These are phyloP conservation scores for Telmatochromis sp. DNA, from an alignment of 2,113 vertebrate species.

Conservation along the genomic window DNA sequence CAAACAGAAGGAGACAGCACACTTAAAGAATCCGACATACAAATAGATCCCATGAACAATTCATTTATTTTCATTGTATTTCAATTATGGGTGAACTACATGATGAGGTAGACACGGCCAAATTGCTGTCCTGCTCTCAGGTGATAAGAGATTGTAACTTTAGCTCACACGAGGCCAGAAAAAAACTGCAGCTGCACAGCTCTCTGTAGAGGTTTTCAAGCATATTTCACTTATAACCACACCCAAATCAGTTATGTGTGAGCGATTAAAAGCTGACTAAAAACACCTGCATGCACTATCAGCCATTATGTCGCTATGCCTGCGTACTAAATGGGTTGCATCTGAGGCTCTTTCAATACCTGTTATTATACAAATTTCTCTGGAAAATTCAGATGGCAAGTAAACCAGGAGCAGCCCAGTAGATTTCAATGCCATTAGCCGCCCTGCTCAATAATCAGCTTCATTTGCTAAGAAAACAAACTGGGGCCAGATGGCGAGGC, in stretches of 20 bases:
- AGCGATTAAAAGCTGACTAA: conserved; percentile 3
- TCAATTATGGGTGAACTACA: neutral
- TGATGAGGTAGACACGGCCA: neutral
- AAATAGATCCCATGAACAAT: neutral
- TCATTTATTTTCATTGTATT: neutral
- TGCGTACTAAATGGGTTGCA: neutral
- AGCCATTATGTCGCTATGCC: neutral
- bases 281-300: conserved; percentile 34
- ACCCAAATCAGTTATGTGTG: conserved; percentile 10
- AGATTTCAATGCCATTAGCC: conserved; percentile 59
- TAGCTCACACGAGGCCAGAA: neutral
- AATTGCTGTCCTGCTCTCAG: neutral
- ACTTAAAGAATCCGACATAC: neutral
- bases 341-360: conserved; percentile 1
- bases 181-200: neutral
- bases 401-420: conserved; percentile 42
- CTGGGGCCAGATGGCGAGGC: conserved; percentile 68
- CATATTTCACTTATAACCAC: neutral
- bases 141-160: neutral
- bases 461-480: conserved; percentile 73
- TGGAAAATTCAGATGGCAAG: conserved; percentile 36
- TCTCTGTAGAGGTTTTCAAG: neutral
- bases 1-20: neutral
- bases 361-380: conserved; percentile 31
- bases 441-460: conserved; percentile 64